These are phyloP conservation scores for Aurelia sp. DNA, from an alignment of 30 jellyfish, hydroid and myxozoan species.

Conservation along the genomic window DNA sequence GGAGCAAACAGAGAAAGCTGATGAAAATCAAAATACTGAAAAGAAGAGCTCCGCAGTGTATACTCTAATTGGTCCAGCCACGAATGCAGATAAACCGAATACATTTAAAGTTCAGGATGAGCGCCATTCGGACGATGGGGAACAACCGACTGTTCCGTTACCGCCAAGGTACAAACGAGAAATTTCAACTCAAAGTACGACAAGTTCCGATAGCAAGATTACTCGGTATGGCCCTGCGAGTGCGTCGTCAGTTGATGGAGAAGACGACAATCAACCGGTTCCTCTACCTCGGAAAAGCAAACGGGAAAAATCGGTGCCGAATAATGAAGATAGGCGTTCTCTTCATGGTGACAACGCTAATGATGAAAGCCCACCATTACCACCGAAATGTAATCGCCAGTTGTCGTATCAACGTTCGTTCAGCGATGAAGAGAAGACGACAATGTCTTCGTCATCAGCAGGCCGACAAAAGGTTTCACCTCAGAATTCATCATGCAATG, in stretches of 20 bases:
- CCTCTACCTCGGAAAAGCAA: constrained; percentile 33
- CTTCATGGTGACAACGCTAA: background rate
- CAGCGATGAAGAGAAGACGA: background rate
- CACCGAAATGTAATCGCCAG: constrained; percentile 11
- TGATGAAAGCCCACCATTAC: background rate
- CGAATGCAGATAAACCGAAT: no score
- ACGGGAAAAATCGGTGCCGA: constrained; percentile 18
- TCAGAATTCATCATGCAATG: background rate
- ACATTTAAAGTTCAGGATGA: no score
- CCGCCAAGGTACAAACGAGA: constrained; percentile 48
- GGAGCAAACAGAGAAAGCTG: background rate
- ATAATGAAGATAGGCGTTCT: background rate
- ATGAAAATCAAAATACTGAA: background rate
- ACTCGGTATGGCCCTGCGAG: constrained; percentile 6
- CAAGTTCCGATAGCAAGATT: background rate
- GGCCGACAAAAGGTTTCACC: background rate
- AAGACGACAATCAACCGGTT: constrained; percentile 1
- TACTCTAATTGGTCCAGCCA: no score
- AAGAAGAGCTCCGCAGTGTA: no score
- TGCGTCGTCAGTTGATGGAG: background rate
- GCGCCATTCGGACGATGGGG: no score
- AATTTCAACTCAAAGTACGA: background rate
- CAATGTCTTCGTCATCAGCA: background rate
- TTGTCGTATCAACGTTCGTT: constrained; percentile 17
- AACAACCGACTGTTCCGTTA: constrained; percentile 11